Evolutionary conservation across 2,797 vertebrate species (phyloP), one percentile per base, ranked within the genome.

Genomic region (Lithobates pipiens): DNA sequence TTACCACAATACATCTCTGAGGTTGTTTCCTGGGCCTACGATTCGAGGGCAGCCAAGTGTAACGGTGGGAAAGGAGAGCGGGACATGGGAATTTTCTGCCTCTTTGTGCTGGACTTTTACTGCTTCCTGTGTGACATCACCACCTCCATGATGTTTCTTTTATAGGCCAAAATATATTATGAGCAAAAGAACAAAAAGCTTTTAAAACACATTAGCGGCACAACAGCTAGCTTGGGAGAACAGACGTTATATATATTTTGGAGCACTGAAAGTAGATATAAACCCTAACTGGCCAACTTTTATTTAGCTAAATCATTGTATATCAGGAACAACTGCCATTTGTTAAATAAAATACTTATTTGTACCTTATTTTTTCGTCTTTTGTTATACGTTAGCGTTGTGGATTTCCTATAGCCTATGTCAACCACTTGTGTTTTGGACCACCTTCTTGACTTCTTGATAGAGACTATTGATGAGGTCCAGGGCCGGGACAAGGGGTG

Each of bases 61-160:
- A 86, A 82, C 80, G 82, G 79, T 86, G 85, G 85, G 85, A 82
- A 82, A 86, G 70, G 71, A 32, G 72, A 85, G 27, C 18, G 32
- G 21, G 65, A 81, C 77, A 76, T 68, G 54, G 73, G 74, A 86
- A 82, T 46, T 67, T 75, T 32, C 74, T 82, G 65, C 3, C 15
- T 72, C 80, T 77, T 82, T 86, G 75, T 86, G 25, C 72, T 3
- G 16, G n/a, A 50, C 36, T 85, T 79, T 68, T 72, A 71, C 72
- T 76, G 79, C 85, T 81, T 86, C 73, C 78, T 86, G 84, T 74
- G 68, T 76, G 79, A 72, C 85, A 76, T 82, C 85, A 82, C 23
- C 72, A 68, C 39, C 63, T 82, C 78, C 79, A 71, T 29, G 74
- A 77, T 72, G 61, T 44, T 61, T 76, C 72, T 81, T 85, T 73